Conservation (phyloP, 2,888 invertebrate species). For the Holacanthella duospinosa region DNA sequence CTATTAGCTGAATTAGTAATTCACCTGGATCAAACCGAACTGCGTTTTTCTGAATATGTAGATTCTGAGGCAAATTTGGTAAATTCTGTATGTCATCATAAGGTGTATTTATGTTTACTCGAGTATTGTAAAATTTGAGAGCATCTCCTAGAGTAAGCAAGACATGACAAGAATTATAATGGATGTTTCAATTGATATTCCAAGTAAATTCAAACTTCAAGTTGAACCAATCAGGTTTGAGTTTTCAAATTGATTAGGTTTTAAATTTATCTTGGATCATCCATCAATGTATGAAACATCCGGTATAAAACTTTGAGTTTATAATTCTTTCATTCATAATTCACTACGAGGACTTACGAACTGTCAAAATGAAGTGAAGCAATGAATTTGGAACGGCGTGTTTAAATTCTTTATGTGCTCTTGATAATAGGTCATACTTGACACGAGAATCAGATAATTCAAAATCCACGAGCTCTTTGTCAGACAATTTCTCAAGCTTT, state of each 20-base stretch:
- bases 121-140: constrained; percentile 58
- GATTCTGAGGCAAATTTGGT: constrained; percentile 67
- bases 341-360: constrained; percentile 42
- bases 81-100: constrained; percentile 58
- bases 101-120: constrained; percentile 59
- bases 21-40: constrained; percentile 70
- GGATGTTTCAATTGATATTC: too few relatives aligned
- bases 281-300: too few relatives aligned
- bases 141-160: constrained; percentile 53
- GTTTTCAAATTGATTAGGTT: too few relatives aligned
- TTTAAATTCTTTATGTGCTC: constrained; percentile 59
- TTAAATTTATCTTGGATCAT: too few relatives aligned
- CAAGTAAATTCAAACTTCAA: too few relatives aligned
- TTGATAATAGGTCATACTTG: constrained; percentile 59
- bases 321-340: neutral
- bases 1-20: constrained; percentile 10
- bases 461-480: constrained; percentile 9
- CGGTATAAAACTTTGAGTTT: too few relatives aligned
- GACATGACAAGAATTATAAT: too few relatives aligned
- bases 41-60: constrained; percentile 72
- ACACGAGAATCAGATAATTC: constrained; percentile 43
- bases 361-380: constrained; percentile 60
- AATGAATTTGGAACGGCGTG: constrained; percentile 73
- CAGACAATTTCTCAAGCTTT: constrained; percentile 25
- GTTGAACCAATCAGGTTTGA: too few relatives aligned